These are phyloP conservation scores for Sphenopsis melanotis DNA, from an alignment of 2,797 vertebrate genomes.

Conservation along the genomic window DNA sequence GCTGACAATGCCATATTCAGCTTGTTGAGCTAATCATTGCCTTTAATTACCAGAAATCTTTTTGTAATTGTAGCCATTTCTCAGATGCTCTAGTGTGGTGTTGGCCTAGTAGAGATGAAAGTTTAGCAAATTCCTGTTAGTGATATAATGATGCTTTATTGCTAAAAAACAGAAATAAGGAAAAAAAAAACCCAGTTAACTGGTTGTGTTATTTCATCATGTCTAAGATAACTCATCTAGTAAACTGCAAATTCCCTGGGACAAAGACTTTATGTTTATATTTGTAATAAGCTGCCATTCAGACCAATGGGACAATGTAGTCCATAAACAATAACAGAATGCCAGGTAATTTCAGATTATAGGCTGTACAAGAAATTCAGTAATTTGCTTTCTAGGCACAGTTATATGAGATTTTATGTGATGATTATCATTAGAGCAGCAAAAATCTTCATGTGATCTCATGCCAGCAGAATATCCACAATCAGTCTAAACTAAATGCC, in stretches of 20 bases:
- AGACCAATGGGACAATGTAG: background rate
- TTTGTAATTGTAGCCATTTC: background rate
- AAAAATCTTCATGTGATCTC: background rate
- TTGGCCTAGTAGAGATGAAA: background rate
- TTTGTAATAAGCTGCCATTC: background rate
- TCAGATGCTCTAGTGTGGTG: background rate
- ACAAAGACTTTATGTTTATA: background rate
- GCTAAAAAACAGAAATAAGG: background rate
- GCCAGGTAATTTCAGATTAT: background rate
- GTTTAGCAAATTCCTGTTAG: background rate
- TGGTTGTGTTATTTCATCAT: background rate
- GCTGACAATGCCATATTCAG: background rate
- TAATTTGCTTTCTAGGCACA: background rate
- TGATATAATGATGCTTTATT: background rate
- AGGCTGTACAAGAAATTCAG: background rate
- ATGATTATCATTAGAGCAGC: background rate
- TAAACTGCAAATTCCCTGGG: background rate
- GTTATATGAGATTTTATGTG: background rate
- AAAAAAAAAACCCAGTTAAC: background rate
- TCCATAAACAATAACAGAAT: background rate
- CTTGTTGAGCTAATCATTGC: constrained; percentile 22
- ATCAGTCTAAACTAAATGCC: background rate
- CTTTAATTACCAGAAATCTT: constrained; percentile 24
- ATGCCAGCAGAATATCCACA: background rate
- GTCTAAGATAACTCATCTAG: background rate